Evolutionary conservation across 2,113 vertebrate genomes (phyloP), one percentile per base, ranked within the genome.

Genomic region (Bostrychus sinensis): DNA sequence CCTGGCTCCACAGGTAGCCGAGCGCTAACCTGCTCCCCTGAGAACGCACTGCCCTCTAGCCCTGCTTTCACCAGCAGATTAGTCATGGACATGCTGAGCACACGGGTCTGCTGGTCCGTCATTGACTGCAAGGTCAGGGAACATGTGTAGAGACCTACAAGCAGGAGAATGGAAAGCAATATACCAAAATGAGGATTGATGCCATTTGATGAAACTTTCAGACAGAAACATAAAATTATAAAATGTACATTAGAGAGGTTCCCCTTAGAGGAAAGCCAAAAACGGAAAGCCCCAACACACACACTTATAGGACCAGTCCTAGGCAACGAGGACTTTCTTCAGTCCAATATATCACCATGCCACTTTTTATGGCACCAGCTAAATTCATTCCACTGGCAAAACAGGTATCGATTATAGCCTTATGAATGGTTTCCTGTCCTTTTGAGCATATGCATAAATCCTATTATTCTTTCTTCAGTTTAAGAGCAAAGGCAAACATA

Each of bases 121-220:
- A 93, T 86, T n/a, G 90, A 89, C 72, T 88, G 92, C 86, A 94
- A 84, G 13, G 69, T 91, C 83, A 98, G 23, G 1, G 82, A 89
- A 48, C 97, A 99, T 0, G 90, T 89, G 86, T 98, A 99, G 65
- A 90, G 88, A 22, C 97, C 97, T 99, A 81, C 30, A 41, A 25
- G n/a, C 4, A 58, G 25, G 17, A 20, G 0, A 28, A n/a, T 1
- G 26, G 56, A 9, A 57, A n/a, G 13, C 10, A 56, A 34, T 23
- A 32, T 11, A 10, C 14, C 26, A 14, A 38, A 10, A n/a, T n/a
- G n/a, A 14, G 13, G 4, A 14, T 51, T 16, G 25, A 50, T 26
- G 23, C 3, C 22, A 51, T 51, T n/a, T 32, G 8, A 28, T 28
- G 48, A 28, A 28, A 28, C 48, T 30, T 51, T 51, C 28, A 14